These are phyloP conservation scores for Hydropsyche betteni DNA, from an alignment of 2,888 invertebrate genomes.

Conservation along the genomic window DNA sequence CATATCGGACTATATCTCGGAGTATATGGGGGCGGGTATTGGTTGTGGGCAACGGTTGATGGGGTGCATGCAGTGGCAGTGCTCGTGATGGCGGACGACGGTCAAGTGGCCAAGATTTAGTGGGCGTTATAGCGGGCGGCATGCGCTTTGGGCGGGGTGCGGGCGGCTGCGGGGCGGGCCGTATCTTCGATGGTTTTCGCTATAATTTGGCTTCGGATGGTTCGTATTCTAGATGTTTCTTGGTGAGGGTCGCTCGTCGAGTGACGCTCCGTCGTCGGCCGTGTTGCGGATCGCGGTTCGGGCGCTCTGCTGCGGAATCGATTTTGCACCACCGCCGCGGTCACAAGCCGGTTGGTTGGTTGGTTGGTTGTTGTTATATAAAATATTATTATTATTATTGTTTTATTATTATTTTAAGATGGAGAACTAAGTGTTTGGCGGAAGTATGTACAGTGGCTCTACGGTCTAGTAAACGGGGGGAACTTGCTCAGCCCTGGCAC, in stretches of 20 bases:
- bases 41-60: not conserved
- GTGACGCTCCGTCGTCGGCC: not conserved
- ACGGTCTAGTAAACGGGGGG: constrained; percentile 47
- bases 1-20: not conserved
- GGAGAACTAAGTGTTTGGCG: constrained; percentile 44
- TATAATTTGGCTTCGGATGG: no score
- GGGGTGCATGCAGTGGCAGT: not conserved
- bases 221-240: no score
- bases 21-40: no score
- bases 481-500: constrained; percentile 57
- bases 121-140: constrained; percentile 24
- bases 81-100: constrained; percentile 20
- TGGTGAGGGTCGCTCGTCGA: not conserved
- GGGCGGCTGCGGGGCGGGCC: constrained; percentile 9
- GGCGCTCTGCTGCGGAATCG: constrained; percentile 57
- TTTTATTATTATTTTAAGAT: not conserved
- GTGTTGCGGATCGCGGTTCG: constrained; percentile 25
- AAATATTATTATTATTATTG: no score
- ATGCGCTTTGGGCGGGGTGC: constrained; percentile 26
- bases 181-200: not conserved
- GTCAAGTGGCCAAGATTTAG: constrained; percentile 16
- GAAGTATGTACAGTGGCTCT: constrained; percentile 52
- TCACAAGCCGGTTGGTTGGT: constrained; percentile 54
- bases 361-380: no score
- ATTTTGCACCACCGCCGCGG: constrained; percentile 65